phyloP scores from a whole-genome alignment of 2,797 vertebrate species.

The Syndactyla subalaris region DNA sequence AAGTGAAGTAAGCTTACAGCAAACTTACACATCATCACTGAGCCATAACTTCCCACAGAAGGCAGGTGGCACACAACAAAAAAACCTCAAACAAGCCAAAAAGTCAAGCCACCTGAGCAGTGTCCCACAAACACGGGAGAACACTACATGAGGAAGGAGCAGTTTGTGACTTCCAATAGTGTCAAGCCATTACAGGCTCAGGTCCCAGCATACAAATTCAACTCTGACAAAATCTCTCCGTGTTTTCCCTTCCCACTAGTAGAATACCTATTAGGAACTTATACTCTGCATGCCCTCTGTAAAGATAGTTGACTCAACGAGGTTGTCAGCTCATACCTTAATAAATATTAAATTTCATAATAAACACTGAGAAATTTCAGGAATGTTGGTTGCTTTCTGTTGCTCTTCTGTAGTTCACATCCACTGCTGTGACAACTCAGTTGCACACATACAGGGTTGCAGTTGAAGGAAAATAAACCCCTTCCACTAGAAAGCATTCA shows the following conservation, averaged over 20 bases:
- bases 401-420: neutral
- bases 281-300: neutral
- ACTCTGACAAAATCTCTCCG: neutral
- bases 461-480: neutral
- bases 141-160: rapidly evolving
- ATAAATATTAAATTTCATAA: neutral
- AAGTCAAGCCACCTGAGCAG: neutral
- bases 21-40: neutral
- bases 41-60: neutral
- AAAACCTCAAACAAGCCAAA: neutral
- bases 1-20: neutral
- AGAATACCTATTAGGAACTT: neutral
- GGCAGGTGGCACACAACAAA: neutral
- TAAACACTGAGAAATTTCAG: neutral
- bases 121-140: neutral
- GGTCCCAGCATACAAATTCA: neutral
- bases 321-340: neutral
- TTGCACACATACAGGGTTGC: no score
- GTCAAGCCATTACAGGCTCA: neutral
- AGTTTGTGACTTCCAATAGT: rapidly evolving
- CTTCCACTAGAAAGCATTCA: neutral
- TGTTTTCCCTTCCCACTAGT: neutral
- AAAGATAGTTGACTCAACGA: neutral
- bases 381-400: neutral
- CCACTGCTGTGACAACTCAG: neutral